These are phyloP conservation scores for Sterna hirundo DNA, from an alignment of 2,113 vertebrate genomes.

Conservation along the genomic window DNA sequence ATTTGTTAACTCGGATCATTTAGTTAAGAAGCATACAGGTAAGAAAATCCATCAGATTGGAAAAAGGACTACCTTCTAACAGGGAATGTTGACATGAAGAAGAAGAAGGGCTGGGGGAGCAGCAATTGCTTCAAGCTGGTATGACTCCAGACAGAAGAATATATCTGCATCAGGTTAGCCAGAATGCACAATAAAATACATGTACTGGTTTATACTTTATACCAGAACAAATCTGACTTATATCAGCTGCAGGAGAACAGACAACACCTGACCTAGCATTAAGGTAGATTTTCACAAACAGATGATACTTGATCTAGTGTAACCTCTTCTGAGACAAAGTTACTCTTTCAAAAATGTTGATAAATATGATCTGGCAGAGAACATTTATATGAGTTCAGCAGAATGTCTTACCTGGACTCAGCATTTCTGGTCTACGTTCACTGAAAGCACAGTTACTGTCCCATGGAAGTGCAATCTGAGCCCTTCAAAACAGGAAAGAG, in stretches of 20 bases:
- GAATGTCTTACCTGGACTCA: not conserved
- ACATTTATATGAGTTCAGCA: not conserved
- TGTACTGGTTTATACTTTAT: not conserved
- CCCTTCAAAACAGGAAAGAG: not conserved
- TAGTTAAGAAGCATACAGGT: not conserved
- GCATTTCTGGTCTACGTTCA: not conserved
- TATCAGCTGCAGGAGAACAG: not conserved
- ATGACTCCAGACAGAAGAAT: not conserved
- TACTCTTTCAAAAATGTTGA: not conserved
- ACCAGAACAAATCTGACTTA: not conserved
- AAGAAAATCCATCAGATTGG: not conserved
- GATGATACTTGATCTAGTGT: not conserved
- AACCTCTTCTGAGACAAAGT: not conserved
- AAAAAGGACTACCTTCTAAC: not conserved
- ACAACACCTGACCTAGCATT: not conserved
- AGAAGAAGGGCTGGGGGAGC: not conserved
- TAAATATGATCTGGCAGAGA: constrained; percentile 19
- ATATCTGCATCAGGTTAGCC: not conserved
- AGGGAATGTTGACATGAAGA: not conserved
- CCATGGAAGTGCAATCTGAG: not conserved
- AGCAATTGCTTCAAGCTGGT: not conserved
- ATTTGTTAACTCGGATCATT: not conserved
- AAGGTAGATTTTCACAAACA: not conserved
- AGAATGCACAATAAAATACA: not conserved
- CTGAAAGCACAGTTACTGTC: not conserved